These are phyloP conservation scores for Orycteropus afer DNA, from an alignment of 2,113 vertebrate genomes.

Conservation along the genomic window DNA sequence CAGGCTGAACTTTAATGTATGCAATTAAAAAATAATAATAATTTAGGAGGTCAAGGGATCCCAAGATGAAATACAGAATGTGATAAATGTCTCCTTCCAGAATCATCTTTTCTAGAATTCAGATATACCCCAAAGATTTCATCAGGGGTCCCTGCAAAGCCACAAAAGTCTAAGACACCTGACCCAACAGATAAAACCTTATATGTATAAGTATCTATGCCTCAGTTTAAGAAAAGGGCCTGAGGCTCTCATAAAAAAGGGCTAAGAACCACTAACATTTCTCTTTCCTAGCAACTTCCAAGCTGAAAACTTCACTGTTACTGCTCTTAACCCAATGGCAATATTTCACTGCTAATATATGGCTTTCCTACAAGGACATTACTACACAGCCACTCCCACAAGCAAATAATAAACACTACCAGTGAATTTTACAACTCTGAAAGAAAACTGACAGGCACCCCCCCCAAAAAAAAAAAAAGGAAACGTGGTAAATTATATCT, in stretches of 20 bases:
- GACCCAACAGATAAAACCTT: background rate
- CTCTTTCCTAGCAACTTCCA: background rate
- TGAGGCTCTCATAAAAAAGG: background rate
- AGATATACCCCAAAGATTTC: background rate
- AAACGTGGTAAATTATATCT: background rate
- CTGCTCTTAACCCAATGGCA: background rate
- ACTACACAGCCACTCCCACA: background rate
- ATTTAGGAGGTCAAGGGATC: background rate
- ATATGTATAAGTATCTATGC: background rate
- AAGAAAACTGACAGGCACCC: background rate
- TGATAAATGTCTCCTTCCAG: background rate
- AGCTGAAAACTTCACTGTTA: conserved; percentile 7
- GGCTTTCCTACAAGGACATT: background rate
- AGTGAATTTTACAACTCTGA: conserved; percentile 19
- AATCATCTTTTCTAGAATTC: background rate
- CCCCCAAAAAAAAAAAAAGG: background rate
- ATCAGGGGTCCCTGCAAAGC: background rate
- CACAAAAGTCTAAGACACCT: background rate
- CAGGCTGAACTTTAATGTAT: background rate
- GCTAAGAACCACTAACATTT: background rate
- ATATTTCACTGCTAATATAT: background rate
- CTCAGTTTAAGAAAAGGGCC: background rate
- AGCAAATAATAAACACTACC: conserved; percentile 23
- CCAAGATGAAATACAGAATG: background rate
- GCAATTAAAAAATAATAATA: background rate